phyloP scores from a whole-genome alignment of 2,797 vertebrate genomes.

The Lithobates pipiens region DNA sequence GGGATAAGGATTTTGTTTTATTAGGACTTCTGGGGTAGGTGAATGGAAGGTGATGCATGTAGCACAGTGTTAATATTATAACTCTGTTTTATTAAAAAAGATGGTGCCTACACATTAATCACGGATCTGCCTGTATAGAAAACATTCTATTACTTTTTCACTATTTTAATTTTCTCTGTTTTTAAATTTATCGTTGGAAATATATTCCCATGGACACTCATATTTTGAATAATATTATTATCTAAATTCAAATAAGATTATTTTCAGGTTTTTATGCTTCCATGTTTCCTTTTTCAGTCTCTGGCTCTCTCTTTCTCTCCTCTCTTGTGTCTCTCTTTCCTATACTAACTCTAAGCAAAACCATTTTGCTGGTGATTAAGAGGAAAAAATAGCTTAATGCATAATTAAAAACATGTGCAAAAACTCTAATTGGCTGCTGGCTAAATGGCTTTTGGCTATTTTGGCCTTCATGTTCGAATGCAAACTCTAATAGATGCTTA shows the following conservation, averaged over 20 bases:
- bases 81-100: slow-evolving; percentile 47
- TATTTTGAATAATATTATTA: slow-evolving; percentile 12
- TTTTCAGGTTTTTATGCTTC: no score
- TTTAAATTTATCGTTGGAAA: background rate
- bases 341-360: background rate
- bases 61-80: slow-evolving; percentile 65
- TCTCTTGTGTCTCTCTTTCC: background rate
- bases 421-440: no score
- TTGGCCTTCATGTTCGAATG: no score
- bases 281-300: no score
- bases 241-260: background rate
- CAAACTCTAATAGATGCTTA: no score
- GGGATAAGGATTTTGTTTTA: slow-evolving; percentile 38
- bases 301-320: no score
- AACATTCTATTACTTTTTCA: background rate
- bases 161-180: slow-evolving; percentile 13
- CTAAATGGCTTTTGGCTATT: no score
- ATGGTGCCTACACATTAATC: slow-evolving; percentile 36
- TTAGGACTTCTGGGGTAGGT: slow-evolving; percentile 62
- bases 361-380: background rate
- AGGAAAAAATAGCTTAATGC: background rate
- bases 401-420: background rate
- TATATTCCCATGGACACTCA: background rate
- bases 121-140: slow-evolving; percentile 1
- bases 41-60: slow-evolving; percentile 66